Conservation (phyloP, 1,140 invertebrate species). For the Sinella curviseta region DNA sequence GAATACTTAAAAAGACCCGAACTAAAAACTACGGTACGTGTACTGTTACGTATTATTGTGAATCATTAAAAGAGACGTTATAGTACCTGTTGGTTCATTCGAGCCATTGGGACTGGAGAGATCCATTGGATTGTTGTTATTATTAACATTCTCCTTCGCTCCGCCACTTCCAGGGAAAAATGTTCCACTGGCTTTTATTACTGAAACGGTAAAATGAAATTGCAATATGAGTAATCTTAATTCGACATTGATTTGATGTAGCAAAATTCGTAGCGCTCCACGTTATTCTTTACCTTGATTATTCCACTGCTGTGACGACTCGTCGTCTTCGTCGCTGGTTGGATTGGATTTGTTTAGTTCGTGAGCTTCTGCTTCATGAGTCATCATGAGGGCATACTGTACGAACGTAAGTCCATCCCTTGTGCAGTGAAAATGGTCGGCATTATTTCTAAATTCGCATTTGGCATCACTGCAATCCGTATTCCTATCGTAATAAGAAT, state of each 20-base stretch:
- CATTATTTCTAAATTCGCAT: slow-evolving; percentile 42
- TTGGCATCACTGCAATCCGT: slow-evolving; percentile 67
- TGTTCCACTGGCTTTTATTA: slow-evolving; percentile 88
- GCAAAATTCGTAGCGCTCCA: no score
- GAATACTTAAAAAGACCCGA: not conserved
- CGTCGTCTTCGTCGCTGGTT: slow-evolving; percentile 12
- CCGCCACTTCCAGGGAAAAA: slow-evolving; percentile 70
- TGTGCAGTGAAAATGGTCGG: slow-evolving; percentile 73
- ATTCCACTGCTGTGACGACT: slow-evolving; percentile 9
- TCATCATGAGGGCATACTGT: slow-evolving; percentile 19
- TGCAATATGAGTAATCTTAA: slow-evolving; percentile 19
- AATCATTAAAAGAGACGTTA: no score
- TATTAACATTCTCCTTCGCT: not conserved
- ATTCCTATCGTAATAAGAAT: slow-evolving; percentile 76
- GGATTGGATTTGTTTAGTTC: slow-evolving; percentile 62
- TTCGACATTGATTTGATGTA: slow-evolving; percentile 8
- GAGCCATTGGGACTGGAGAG: slow-evolving; percentile 45
- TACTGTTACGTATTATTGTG: no score
- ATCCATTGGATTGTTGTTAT: slow-evolving; percentile 42
- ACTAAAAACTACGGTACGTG: not conserved
- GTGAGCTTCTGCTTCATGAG: slow-evolving; percentile 58
- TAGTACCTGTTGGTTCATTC: not conserved
- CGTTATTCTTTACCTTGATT: slow-evolving; percentile 3
- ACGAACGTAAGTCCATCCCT: slow-evolving; percentile 71
- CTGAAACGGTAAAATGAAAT: no score